phyloP scores from a whole-genome alignment of 2,888 invertebrate species.

The Argyra leucocephala region DNA sequence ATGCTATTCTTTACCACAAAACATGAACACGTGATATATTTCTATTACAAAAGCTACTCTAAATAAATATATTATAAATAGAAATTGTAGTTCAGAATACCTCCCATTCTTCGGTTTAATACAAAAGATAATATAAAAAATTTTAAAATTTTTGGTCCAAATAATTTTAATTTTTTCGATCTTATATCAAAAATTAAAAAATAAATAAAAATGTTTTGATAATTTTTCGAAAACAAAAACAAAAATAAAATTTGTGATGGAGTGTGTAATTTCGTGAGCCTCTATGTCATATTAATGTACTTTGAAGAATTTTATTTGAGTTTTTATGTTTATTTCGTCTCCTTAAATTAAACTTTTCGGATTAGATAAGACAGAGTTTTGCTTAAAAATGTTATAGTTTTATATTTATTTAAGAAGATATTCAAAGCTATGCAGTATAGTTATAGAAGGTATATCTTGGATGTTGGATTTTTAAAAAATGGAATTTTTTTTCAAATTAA shows the following conservation, averaged over 20 bases:
- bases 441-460: not conserved
- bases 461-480: too few relatives aligned
- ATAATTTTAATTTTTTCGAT: conserved; percentile 4
- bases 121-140: too few relatives aligned
- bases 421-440: not conserved
- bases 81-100: too few relatives aligned
- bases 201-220: conserved; percentile 3
- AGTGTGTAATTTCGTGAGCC: not conserved
- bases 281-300: not conserved
- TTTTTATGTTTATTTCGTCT: conserved; percentile 6
- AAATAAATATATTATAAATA: too few relatives aligned
- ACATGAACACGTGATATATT: too few relatives aligned
- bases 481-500: too few relatives aligned
- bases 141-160: too few relatives aligned
- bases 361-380: not conserved
- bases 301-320: not conserved
- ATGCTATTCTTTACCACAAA: too few relatives aligned
- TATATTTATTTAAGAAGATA: not conserved
- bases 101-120: too few relatives aligned
- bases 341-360: not conserved
- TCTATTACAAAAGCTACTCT: too few relatives aligned
- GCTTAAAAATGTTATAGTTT: too few relatives aligned
- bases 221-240: not conserved
- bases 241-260: not conserved
- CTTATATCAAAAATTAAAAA: conserved; percentile 6